phyloP scores from a whole-genome alignment of 2,113 vertebrate genomes.

The Ciconia maguari region DNA sequence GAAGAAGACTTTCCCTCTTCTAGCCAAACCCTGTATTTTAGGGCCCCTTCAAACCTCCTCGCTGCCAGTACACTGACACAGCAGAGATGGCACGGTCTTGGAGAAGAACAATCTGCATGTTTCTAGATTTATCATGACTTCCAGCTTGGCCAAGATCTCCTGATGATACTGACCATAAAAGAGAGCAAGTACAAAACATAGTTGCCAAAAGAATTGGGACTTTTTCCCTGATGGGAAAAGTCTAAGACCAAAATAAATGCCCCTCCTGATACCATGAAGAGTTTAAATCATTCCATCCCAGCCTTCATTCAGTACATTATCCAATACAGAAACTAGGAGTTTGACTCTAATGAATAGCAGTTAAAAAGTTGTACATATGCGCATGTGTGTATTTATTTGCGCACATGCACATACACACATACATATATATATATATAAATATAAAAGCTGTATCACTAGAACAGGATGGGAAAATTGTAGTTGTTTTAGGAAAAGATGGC shows the following conservation, averaged over 20 bases:
- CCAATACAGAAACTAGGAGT: not conserved
- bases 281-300: not conserved
- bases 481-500: not conserved
- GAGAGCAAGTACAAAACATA: not conserved
- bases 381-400: not conserved
- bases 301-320: not conserved
- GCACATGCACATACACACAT: rapidly evolving
- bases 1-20: not conserved
- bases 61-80: not conserved
- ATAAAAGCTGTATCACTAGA: not conserved
- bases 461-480: not conserved
- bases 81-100: not conserved
- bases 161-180: not conserved
- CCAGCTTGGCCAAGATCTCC: not conserved
- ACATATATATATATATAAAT: not conserved
- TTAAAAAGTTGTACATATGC: not conserved
- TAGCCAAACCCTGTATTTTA: not conserved
- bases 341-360: not conserved
- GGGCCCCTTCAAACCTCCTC: not conserved
- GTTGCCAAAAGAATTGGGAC: not conserved
- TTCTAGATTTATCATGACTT: not conserved
- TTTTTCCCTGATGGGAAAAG: not conserved
- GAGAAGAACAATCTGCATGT: not conserved
- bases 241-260: not conserved
- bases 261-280: not conserved